Base-by-base conservation (phyloP, 92 coral and sea anemone species). In the Phenganax marumi region DNA sequence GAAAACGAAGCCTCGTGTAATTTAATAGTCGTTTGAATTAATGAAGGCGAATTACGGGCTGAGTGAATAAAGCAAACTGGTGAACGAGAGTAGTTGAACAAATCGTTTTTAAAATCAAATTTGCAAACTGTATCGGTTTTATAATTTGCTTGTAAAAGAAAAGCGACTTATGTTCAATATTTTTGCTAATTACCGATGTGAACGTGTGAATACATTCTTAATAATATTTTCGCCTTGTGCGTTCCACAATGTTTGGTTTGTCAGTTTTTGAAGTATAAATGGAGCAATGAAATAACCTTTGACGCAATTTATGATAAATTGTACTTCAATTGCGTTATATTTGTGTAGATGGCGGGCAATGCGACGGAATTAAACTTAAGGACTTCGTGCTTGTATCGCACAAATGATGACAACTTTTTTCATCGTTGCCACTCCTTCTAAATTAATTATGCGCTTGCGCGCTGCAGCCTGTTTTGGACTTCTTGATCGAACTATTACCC, bases 21-120 rank as follows among this genome's bases (percentile, higher is more conserved):
- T 66, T 66, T 66, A 66, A 66, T 66, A 66, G 72, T 66, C 48
- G 72, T 66, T 66, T 66, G 72, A 66, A 66, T 66, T 66, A 66
- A 66, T 66, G 72, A 66, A 66, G 72, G 49, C 72, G n/a, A 49
- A 66, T 66, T 66, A 25, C 50, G 48, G 50, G 18, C 43, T 25
- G 3, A 25, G 72, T 66, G 72, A 66, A 66, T 66, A 66, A 66
- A 22, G 72, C 18, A 66, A 66, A 33, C 68, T 7, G 11, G 72
- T 8, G 8, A 5, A 10, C 49, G 8, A 47, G 24, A 25, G 12
- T 25, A 66, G 49, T 25, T n/a, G 10, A 25, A 10, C 17, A 6
- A 23, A 25, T 8, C 11, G 10, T 66, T 33, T 33, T 33, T 11
- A 33, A 66, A 66, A 66, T 25, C 6, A 25, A 49, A 66, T 66